Evolutionary conservation across 2,888 invertebrate genomes (phyloP).

Genomic region (Seira sanloemensis): DNA sequence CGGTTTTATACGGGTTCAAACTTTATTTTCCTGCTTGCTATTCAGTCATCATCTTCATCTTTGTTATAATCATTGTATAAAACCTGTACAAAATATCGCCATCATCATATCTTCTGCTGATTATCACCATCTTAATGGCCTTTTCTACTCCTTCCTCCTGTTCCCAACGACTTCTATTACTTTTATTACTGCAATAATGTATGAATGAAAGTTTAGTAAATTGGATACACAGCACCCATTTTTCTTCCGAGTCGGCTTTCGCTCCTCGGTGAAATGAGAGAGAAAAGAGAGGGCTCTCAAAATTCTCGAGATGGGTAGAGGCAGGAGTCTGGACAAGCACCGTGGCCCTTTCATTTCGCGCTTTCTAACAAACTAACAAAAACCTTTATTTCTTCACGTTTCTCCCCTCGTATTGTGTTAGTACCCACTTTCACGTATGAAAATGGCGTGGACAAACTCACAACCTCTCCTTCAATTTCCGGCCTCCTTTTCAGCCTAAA

Average conservation of each 20-base stretch:
- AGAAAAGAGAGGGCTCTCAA: background rate
- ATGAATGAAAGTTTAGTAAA: conserved; percentile 50
- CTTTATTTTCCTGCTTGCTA: conserved; percentile 4
- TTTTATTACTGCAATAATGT: conserved; percentile 51
- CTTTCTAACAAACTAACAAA: too few relatives aligned
- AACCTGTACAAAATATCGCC: background rate
- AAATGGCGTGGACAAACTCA: too few relatives aligned
- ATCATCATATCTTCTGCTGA: conserved; percentile 3
- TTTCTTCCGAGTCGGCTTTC: conserved; percentile 23
- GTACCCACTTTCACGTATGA: too few relatives aligned
- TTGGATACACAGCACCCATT: conserved; percentile 43
- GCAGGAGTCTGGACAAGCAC: too few relatives aligned
- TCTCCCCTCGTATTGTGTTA: too few relatives aligned
- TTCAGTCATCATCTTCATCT: conserved; percentile 8
- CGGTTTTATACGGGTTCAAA: background rate
- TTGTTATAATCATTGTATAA: conserved; percentile 21
- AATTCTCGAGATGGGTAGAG: background rate
- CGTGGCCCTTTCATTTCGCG: too few relatives aligned
- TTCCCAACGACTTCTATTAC: conserved; percentile 41
- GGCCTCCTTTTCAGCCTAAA: too few relatives aligned
- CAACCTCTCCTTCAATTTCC: too few relatives aligned
- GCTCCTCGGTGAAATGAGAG: background rate
- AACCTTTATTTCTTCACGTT: too few relatives aligned
- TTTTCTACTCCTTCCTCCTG: conserved; percentile 3
- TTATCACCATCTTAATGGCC: conserved; percentile 26